Conservation (phyloP, 2,888 invertebrate species). For the Tetrapedia diversipes region DNA sequence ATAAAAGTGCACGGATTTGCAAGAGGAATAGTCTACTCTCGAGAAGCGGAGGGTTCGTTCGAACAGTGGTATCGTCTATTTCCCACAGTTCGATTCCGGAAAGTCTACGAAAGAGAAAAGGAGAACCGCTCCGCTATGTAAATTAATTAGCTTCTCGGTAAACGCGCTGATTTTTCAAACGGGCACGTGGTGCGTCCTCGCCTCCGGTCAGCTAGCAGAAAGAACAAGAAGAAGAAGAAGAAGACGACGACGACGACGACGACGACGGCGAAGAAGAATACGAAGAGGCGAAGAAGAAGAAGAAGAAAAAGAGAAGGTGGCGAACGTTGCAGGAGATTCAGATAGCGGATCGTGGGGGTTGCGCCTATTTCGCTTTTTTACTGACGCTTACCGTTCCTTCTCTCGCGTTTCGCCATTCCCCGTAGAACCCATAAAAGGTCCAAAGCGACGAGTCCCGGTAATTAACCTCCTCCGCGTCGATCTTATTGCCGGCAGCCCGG, state of each 20-base stretch:
- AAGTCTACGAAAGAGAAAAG: slow-evolving; percentile 11
- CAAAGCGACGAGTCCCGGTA: slow-evolving; percentile 71
- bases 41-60: not conserved
- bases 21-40: not conserved
- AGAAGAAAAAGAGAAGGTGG: slow-evolving; percentile 49
- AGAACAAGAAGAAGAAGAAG: slow-evolving; percentile 32
- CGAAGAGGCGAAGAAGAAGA: slow-evolving; percentile 39
- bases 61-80: slow-evolving; percentile 2
- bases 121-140: slow-evolving; percentile 73
- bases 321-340: slow-evolving; percentile 60
- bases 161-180: slow-evolving; percentile 75
- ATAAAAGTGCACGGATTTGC: too few relatives aligned
- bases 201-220: slow-evolving; percentile 52
- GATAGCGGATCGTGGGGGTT: slow-evolving; percentile 73
- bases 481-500: slow-evolving; percentile 66
- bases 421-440: slow-evolving; percentile 63
- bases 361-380: slow-evolving; percentile 60
- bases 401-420: slow-evolving; percentile 50
- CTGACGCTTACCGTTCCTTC: slow-evolving; percentile 46
- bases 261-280: slow-evolving; percentile 1
- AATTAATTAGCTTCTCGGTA: slow-evolving; percentile 79
- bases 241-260: slow-evolving; percentile 43
- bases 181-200: slow-evolving; percentile 69
- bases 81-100: slow-evolving; percentile 20
- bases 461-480: slow-evolving; percentile 77